A percentile compares a stretch with the other conserved stretches of the same genome.
phyloP scores from a whole-genome alignment of 2,113 vertebrate species.

The Sterrhoptilus dennistouni region DNA sequence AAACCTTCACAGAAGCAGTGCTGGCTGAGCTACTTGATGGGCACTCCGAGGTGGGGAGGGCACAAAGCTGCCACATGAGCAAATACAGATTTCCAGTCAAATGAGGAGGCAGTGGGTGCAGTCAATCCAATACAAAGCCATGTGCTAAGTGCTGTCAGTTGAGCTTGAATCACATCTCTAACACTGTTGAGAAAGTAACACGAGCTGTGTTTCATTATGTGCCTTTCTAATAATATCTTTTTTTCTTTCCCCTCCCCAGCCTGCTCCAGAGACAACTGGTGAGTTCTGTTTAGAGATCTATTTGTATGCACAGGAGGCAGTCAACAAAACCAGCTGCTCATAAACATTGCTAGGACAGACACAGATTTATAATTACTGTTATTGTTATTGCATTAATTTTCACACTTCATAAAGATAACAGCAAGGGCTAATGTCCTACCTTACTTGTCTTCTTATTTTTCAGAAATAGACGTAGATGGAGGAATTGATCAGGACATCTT shows the following conservation, averaged over 20 bases:
- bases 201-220: neutral
- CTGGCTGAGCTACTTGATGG: neutral
- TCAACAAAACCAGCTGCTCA: constrained; percentile 51
- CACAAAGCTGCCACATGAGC: neutral
- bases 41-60: neutral
- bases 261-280: constrained; percentile 71
- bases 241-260: constrained; percentile 62
- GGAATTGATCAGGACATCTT: constrained; percentile 87
- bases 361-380: constrained; percentile 63
- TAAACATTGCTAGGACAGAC: constrained; percentile 9
- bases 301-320: constrained; percentile 23
- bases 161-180: neutral
- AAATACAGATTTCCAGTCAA: neutral
- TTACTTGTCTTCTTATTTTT: constrained; percentile 55
- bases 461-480: constrained; percentile 84
- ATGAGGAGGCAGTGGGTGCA: neutral
- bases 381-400: constrained; percentile 58
- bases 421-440: constrained; percentile 26
- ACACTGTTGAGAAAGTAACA: neutral
- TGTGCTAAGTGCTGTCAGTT: neutral
- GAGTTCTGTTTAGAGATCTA: constrained; percentile 68
- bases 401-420: constrained; percentile 59
- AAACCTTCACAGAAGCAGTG: neutral
- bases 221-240: constrained; percentile 58
- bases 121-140: neutral